A percentile compares a stretch with the other conserved stretches of the same genome.
Evolutionary conservation across 2,888 invertebrate genomes (phyloP).

Genomic region (Peribatodes rhomboidaria): DNA sequence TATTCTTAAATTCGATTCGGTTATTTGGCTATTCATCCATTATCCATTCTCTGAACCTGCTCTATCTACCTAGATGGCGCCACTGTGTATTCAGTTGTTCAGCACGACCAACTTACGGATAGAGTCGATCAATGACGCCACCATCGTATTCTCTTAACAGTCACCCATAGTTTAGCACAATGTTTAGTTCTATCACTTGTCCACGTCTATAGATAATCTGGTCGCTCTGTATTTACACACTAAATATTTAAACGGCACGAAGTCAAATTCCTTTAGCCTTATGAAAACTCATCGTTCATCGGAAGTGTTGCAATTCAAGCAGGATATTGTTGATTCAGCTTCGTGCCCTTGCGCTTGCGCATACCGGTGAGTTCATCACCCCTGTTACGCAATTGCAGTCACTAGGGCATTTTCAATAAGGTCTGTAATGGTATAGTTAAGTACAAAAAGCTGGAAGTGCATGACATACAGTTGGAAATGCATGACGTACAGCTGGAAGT

Average conservation of each 20-base stretch:
- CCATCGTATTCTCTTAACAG: no score
- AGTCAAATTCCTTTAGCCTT: conserved; percentile 21
- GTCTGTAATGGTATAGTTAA: not conserved
- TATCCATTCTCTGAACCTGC: not conserved
- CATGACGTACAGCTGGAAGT: no score
- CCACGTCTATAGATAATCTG: no score
- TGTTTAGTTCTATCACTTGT: no score
- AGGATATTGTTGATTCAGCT: conserved; percentile 37
- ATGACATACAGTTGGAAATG: no score
- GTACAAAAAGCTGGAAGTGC: no score
- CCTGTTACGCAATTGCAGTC: conserved; percentile 10
- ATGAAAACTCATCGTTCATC: conserved; percentile 20
- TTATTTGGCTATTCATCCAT: not conserved
- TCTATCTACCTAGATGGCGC: conserved; percentile 3
- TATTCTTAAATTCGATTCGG: no score
- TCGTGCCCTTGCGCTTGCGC: conserved; percentile 4
- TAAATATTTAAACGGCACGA: conserved; percentile 25
- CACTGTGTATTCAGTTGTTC: conserved; percentile 7
- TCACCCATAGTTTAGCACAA: no score
- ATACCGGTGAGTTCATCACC: conserved; percentile 19
- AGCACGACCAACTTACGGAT: no score
- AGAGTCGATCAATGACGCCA: no score
- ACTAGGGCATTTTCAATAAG: not conserved
- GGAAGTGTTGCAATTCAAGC: conserved; percentile 31
- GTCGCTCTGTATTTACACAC: conserved; percentile 9